These are phyloP conservation scores for Yponomeuta malinellus DNA, from an alignment of 2,888 invertebrate species.

Conservation along the genomic window DNA sequence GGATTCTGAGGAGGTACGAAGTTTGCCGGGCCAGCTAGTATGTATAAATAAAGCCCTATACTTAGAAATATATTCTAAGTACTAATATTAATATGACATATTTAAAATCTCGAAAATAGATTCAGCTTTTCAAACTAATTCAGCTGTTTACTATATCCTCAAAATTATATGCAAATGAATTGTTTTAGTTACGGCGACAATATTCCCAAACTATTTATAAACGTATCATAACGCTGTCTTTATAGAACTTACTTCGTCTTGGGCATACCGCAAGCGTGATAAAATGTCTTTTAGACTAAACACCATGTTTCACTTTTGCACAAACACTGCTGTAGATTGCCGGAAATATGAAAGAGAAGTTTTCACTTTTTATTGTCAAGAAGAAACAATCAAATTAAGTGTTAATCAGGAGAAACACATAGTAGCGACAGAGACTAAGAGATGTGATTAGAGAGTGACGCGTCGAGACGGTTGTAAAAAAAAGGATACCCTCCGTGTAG, in stretches of 20 bases:
- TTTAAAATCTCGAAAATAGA: no score
- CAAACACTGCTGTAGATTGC: conserved; percentile 9
- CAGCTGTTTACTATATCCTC: no score
- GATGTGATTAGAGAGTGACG: conserved; percentile 20
- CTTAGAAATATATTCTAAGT: no score
- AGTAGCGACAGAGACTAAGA: conserved; percentile 19
- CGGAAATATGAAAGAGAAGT: conserved; percentile 9
- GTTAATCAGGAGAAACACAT: conserved; percentile 23
- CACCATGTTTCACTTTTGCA: conserved; percentile 41
- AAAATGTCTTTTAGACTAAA: conserved; percentile 61
- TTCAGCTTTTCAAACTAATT: no score
- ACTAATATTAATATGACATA: no score
- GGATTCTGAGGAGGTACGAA: no score
- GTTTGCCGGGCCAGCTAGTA: no score
- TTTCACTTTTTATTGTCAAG: neutral
- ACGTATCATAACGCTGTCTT: conserved; percentile 26
- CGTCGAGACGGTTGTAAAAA: conserved; percentile 15
- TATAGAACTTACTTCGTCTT: conserved; percentile 50
- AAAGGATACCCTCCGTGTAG: conserved; percentile 23
- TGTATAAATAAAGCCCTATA: no score
- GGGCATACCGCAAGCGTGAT: conserved; percentile 51
- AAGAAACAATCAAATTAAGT: conserved; percentile 16
- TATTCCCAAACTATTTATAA: neutral
- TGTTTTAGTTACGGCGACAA: no score
- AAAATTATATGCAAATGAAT: no score